phyloP scores from a whole-genome alignment of 2,888 invertebrate species.

The Pseudococcus longispinus region DNA sequence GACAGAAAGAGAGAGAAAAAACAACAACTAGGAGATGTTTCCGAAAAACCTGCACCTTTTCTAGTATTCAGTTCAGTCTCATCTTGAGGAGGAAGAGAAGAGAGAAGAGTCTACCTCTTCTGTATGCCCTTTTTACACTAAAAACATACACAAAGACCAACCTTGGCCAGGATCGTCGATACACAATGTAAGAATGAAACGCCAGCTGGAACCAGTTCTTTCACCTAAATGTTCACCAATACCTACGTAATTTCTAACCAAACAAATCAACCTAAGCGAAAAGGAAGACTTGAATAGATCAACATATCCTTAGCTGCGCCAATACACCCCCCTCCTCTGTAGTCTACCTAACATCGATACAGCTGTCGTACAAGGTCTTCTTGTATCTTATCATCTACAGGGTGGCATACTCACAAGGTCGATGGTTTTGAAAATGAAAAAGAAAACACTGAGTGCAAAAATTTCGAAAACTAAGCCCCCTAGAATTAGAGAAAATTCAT shows the following conservation, averaged over 20 bases:
- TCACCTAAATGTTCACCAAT: background rate
- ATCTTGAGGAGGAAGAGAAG: background rate
- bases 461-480: too few relatives aligned
- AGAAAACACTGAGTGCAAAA: too few relatives aligned
- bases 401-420: too few relatives aligned
- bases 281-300: background rate
- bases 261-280: background rate
- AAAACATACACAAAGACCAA: background rate
- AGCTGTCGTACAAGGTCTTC: too few relatives aligned
- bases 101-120: background rate
- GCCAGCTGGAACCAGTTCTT: conserved; percentile 11
- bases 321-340: background rate
- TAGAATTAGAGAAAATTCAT: too few relatives aligned
- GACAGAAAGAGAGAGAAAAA: background rate
- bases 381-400: too few relatives aligned
- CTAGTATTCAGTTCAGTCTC: background rate
- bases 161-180: background rate
- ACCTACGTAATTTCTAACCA: background rate
- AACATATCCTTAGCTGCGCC: background rate
- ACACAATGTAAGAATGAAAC: background rate
- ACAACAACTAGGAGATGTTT: background rate
- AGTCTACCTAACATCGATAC: background rate
- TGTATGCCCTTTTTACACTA: background rate
- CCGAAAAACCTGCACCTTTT: background rate
- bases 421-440: too few relatives aligned